Conservation (phyloP, 2,113 vertebrate genomes). For the Puffinus mauretanicus region DNA sequence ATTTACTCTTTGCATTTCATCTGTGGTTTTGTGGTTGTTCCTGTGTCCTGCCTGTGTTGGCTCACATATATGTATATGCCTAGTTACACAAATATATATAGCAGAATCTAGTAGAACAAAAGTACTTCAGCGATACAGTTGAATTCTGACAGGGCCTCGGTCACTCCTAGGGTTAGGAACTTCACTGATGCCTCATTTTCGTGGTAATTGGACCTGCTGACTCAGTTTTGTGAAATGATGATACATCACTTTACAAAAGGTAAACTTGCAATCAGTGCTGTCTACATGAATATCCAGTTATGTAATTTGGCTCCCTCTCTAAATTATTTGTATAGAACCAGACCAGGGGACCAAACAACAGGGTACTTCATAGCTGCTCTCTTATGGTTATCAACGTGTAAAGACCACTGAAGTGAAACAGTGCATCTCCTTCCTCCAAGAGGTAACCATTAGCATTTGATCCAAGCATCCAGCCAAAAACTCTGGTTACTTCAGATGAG, state of each 20-base stretch:
- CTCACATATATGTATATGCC: background rate
- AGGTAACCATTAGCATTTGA: background rate
- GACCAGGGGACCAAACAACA: background rate
- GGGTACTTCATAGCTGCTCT: background rate
- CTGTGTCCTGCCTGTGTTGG: background rate
- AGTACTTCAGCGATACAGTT: background rate
- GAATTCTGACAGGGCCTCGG: background rate
- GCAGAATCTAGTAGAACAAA: background rate
- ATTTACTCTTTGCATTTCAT: background rate
- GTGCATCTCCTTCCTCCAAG: background rate
- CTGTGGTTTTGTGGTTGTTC: background rate
- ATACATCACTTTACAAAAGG: background rate
- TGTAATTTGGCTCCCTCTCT: background rate
- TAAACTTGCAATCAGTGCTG: rapidly evolving
- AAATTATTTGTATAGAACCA: background rate
- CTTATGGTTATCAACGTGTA: background rate
- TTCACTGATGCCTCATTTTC: background rate
- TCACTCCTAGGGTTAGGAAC: background rate
- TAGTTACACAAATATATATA: background rate
- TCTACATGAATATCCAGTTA: background rate
- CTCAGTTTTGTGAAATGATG: background rate
- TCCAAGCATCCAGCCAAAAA: background rate
- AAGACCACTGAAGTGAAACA: background rate
- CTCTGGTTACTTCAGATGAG: background rate
- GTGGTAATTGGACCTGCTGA: background rate